A percentile compares a stretch with the other conserved stretches of the same genome.
Conservation (phyloP, 2,797 vertebrate genomes). For the Enteromius mattozi region DNA sequence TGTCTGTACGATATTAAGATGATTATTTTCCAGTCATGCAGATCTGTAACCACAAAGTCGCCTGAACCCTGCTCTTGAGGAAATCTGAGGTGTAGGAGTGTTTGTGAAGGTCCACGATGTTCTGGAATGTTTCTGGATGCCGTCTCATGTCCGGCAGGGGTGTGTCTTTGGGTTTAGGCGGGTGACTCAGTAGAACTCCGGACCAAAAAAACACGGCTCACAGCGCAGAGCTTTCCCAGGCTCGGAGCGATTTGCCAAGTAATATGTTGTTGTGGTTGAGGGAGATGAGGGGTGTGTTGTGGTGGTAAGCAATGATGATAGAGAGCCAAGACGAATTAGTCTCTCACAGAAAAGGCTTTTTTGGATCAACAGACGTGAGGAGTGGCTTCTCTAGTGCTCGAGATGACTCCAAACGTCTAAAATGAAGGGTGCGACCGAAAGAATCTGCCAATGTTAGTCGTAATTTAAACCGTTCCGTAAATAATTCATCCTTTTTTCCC, state of each 20-base stretch:
- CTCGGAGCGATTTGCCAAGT: constrained; percentile 69
- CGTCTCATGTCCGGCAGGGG: constrained; percentile 22
- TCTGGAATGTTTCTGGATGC: constrained; percentile 40
- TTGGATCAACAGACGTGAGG: constrained; percentile 22
- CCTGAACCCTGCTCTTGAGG: neutral
- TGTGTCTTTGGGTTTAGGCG: constrained; percentile 63
- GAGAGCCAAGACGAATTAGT: constrained; percentile 29
- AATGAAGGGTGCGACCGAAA: constrained; percentile 30
- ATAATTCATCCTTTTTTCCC: constrained; percentile 25
- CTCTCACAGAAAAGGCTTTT: constrained; percentile 31
- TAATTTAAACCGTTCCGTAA: constrained; percentile 4
- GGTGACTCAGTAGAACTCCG: constrained; percentile 64
- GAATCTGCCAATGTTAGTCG: constrained; percentile 31
- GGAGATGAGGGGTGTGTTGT: constrained; percentile 53
- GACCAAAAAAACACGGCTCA: constrained; percentile 67
- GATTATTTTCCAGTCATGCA: neutral
- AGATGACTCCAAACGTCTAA: constrained; percentile 20
- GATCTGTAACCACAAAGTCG: neutral
- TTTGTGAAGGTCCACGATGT: neutral
- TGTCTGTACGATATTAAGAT: neutral
- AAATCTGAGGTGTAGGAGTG: neutral
- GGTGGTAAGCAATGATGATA: constrained; percentile 44
- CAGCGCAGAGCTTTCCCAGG: constrained; percentile 65
- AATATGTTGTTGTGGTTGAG: constrained; percentile 62
- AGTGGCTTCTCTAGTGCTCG: neutral